Evolutionary conservation across 1,140 invertebrate genomes (phyloP).

Genomic region (Colletes latitarsis): DNA sequence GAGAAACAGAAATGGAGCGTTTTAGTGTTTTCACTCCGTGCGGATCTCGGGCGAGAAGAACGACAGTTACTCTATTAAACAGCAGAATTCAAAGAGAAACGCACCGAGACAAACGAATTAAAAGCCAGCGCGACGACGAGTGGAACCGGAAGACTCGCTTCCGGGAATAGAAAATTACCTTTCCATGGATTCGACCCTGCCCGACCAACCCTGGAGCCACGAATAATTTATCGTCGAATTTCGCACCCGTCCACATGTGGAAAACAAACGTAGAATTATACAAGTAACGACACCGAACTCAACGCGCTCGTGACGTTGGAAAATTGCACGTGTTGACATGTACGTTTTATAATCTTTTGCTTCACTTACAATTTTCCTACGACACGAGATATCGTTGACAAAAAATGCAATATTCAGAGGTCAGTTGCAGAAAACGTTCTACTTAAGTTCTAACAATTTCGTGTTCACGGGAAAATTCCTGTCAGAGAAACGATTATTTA

Average conservation of each 20-base stretch:
- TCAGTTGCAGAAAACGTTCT: too few relatives aligned
- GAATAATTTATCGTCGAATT: slow-evolving; percentile 30
- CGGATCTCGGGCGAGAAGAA: background rate
- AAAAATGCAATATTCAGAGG: too few relatives aligned
- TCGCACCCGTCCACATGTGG: background rate
- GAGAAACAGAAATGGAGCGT: background rate
- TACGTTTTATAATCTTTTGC: background rate
- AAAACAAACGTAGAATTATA: background rate
- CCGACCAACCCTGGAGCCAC: background rate
- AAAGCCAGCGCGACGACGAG: slow-evolving; percentile 20
- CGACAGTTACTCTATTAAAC: slow-evolving; percentile 27
- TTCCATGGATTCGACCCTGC: slow-evolving; percentile 25
- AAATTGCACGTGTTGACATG: too few relatives aligned
- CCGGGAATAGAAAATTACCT: slow-evolving; percentile 34
- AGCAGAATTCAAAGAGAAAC: slow-evolving; percentile 14
- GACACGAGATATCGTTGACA: too few relatives aligned
- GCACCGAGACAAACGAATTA: slow-evolving; percentile 29
- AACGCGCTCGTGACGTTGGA: background rate
- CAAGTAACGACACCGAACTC: background rate
- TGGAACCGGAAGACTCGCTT: slow-evolving; percentile 30
- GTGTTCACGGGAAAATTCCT: too few relatives aligned
- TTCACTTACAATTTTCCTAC: background rate
- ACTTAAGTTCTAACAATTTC: too few relatives aligned
- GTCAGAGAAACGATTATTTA: too few relatives aligned
- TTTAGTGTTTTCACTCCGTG: slow-evolving; percentile 4